Base-by-base conservation (phyloP, 2,113 vertebrate species). In the Trematocara nigrifrons region DNA sequence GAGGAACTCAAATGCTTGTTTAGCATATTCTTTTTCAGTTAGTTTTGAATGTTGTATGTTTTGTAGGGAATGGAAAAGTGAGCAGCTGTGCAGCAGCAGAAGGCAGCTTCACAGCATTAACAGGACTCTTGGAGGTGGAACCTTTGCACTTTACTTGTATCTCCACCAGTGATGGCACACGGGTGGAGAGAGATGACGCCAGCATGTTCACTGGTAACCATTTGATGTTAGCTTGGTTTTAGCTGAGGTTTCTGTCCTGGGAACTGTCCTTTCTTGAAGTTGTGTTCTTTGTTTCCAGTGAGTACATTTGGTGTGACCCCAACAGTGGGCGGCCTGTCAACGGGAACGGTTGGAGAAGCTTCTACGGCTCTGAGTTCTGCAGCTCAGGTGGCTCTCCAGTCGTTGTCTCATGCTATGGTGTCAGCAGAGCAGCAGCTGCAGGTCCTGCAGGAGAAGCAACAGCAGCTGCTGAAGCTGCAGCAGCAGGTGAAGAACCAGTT, bases 391-490 rank as follows among this genome's bases (percentile, higher is more conserved):
- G 99, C 99, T 78, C 98, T 99, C 89, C 99, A 99, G 96, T 99
- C 99, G 42, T 97, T 99, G 93, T 99, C 99, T 91, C 98, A 99
- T 90, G 99, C 99, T 96, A 99, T 99, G 98, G 99, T 99, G 90
- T 99, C 99, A 87, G 99, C 99, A 7, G 99, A 99, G 96, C 99
- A 99, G 96, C 99, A 99, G 97, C 97, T 99, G 71, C 99, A 99
- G 96, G 99, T 99, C 92, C 96, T 99, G 94, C 99, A 99, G 97
- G 99, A 99, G 97, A 99, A 99, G 96, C 99, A 99, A 93, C 99
- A 99, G 96, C 99, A 99, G 95, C 97, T 99, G 95, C 97, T 99
- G 92, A 99, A 99, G 96, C 97, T 99, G 95, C 99, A 99, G 96
- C 98, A 99, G 96, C 99, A 99, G 99, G 99, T 99, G 95, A 97